A percentile compares a stretch with the other conserved stretches of the same genome.
These are phyloP conservation scores for Pterobdella sp. DNA, from an alignment of 2,888 invertebrate genomes.

Conservation along the genomic window DNA sequence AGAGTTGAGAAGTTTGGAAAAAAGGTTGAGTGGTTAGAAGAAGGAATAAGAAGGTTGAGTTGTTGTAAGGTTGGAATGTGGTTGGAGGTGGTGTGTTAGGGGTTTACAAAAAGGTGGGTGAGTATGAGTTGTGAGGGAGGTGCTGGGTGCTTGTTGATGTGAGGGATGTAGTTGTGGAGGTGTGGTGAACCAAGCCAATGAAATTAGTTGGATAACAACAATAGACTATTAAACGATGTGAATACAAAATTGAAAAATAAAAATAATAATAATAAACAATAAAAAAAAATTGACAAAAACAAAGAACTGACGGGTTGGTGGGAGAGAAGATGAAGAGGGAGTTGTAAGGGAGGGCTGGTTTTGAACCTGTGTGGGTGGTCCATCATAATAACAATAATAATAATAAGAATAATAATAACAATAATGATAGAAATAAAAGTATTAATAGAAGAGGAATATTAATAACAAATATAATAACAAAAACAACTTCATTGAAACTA, in stretches of 20 bases:
- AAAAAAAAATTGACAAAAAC: background rate
- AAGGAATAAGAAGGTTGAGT: too few species aligned
- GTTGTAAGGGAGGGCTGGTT: conserved; percentile 81
- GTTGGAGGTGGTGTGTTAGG: too few species aligned
- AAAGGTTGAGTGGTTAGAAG: too few species aligned
- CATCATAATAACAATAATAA: background rate
- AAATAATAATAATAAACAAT: background rate
- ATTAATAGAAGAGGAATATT: background rate
- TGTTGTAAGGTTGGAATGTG: too few species aligned
- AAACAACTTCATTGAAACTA: background rate
- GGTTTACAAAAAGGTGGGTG: too few species aligned
- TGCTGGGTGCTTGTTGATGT: background rate
- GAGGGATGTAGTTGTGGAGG: background rate
- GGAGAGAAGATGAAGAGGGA: conserved; percentile 99
- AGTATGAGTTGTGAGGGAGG: background rate
- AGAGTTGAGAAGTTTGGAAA: too few species aligned
- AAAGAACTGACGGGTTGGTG: conserved; percentile 95
- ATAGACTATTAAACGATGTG: background rate
- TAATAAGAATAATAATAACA: background rate
- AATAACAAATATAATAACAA: background rate
- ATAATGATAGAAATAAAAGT: background rate
- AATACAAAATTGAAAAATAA: background rate
- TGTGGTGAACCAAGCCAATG: background rate
- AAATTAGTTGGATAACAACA: background rate
- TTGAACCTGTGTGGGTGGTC: background rate